These are phyloP conservation scores for Urophycis tenuis DNA, from an alignment of 2,797 vertebrate species.

Conservation along the genomic window DNA sequence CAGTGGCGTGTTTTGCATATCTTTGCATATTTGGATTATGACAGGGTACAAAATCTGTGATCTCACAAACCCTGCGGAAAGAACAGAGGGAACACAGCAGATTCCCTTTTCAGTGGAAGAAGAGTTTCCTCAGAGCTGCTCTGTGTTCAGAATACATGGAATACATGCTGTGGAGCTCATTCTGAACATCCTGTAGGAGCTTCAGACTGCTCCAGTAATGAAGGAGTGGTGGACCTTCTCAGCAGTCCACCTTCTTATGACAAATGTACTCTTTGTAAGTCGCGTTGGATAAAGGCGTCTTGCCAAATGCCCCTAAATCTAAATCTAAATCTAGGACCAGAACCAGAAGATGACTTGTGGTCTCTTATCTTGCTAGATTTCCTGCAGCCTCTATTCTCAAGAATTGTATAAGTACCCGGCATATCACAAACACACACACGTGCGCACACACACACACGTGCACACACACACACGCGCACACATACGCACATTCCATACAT, in stretches of 20 bases:
- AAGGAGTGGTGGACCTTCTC: no score
- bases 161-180: no score
- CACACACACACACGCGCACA: conserved; percentile 6
- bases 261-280: no score
- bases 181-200: no score
- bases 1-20: neutral
- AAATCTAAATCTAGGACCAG: no score
- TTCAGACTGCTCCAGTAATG: no score
- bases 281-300: no score
- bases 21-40: conserved; percentile 1
- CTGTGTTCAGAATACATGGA: neutral
- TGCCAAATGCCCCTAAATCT: no score
- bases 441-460: conserved; percentile 4
- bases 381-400: neutral
- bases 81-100: neutral
- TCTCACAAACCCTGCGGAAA: neutral
- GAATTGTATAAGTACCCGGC: neutral
- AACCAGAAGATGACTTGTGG: neutral
- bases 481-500: conserved; percentile 2
- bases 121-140: no score
- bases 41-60: neutral
- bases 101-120: neutral
- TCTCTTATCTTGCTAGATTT: neutral
- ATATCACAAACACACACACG: neutral
- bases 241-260: no score